Base-by-base conservation (phyloP, 2,888 invertebrate genomes). In the Volucella zonaria region DNA sequence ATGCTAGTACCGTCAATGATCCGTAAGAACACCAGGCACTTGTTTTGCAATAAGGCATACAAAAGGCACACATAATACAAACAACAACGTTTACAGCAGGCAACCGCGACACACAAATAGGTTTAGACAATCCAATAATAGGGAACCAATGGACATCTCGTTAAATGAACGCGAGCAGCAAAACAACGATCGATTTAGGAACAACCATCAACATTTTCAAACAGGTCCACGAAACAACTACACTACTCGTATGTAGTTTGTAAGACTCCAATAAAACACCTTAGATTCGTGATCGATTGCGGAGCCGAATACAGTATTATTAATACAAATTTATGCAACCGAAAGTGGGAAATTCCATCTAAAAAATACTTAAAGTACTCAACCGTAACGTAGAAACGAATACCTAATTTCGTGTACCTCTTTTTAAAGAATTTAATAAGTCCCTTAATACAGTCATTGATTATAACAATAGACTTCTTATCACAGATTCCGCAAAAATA, bases 241-340 rank as follows among this genome's bases (percentile, higher is more conserved):
- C 64, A 51, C 64, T n/a, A n/a, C n/a, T n/a, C n/a, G n/a, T 51
- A 64, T 64, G n/a, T 64, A 64, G 51, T 51, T 1, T 47, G 6
- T n/a, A 11, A 64, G 18, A 51, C 8, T 9, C 15, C 49, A 10
- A 14, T 15, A 40, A 64, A 64, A 64, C 38, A 14, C 1, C 51
- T 40, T 15, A 31, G 31, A 31, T 31, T 31, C 31, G 31, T 31
- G 6, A 31, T 31, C 31, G 31, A 31, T 31, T 31, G 31, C 31
- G 31, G 6, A 31, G 31, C 31, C 31, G 31, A 31, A 23, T 4
- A 23, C 23, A 23, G 23, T 23, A 23, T 23, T 23, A 23, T 31
- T 31, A 31, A 31, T 31, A 31, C 31, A 31, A 31, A 31, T 31
- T 6, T 31, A 31, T 31, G 6, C 4, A 31, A 31, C 6, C 31